phyloP scores from a whole-genome alignment of 2,888 invertebrate genomes.

The Ormia ochracea region DNA sequence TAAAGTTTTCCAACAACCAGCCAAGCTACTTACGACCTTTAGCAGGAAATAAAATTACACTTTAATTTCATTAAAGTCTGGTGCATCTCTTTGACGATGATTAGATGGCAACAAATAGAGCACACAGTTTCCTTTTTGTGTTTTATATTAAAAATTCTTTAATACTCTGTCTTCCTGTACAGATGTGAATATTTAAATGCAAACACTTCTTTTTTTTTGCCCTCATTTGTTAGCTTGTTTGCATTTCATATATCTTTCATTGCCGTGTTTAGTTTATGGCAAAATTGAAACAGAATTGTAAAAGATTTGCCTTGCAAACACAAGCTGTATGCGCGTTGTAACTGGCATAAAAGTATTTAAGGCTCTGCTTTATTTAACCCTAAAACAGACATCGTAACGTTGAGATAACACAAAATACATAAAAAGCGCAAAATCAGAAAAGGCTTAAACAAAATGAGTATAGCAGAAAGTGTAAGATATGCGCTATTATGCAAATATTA shows the following conservation, averaged over 20 bases:
- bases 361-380: conserved; percentile 43
- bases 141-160: neutral
- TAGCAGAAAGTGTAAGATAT: conserved; percentile 46
- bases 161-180: neutral
- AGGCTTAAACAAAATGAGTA: conserved; percentile 35
- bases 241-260: conserved; percentile 42
- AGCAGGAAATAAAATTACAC: neutral
- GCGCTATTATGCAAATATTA: conserved; percentile 57
- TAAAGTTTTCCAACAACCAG: neutral
- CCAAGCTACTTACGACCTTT: neutral
- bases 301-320: conserved; percentile 9
- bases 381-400: conserved; percentile 41
- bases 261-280: conserved; percentile 39
- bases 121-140: neutral
- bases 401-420: conserved; percentile 24
- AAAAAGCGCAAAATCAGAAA: neutral
- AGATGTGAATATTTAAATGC: conserved; percentile 38
- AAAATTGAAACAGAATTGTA: conserved; percentile 41
- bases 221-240: conserved; percentile 34
- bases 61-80: conserved; percentile 12
- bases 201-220: neutral
- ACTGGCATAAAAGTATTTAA: conserved; percentile 48
- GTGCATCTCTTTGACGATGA: neutral
- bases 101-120: neutral
- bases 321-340: neutral